Conservation (phyloP, 2,113 vertebrate species). For the Actenoides lindsayi region DNA sequence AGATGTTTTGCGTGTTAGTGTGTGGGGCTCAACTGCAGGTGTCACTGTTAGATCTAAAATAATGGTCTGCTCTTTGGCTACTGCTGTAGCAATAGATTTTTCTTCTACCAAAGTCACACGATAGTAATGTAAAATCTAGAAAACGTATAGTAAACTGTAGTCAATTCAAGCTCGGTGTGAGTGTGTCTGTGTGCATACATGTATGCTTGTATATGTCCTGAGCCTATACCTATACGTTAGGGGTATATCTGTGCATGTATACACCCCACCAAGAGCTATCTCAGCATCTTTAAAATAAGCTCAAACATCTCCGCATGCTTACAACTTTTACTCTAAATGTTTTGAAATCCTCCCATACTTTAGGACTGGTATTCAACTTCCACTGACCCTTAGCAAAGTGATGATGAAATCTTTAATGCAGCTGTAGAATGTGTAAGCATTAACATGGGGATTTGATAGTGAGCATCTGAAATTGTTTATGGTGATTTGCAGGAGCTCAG, state of each 20-base stretch:
- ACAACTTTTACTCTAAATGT: neutral
- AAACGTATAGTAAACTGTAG: neutral
- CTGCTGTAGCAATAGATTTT: neutral
- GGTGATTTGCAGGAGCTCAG: neutral
- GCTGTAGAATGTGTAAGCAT: neutral
- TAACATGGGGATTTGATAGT: neutral
- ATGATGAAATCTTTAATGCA: neutral
- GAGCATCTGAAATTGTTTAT: conserved; percentile 12
- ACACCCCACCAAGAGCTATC: neutral
- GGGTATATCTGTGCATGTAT: neutral
- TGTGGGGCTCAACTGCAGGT: conserved; percentile 70
- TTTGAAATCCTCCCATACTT: neutral
- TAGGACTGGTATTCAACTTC: neutral
- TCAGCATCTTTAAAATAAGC: neutral
- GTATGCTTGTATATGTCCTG: rapidly evolving
- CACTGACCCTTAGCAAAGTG: neutral
- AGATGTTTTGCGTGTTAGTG: neutral
- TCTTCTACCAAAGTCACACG: neutral
- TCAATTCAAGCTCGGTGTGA: neutral
- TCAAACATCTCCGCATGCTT: neutral
- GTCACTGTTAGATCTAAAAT: conserved; percentile 81
- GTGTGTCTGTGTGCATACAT: neutral
- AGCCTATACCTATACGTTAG: neutral
- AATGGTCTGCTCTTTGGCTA: neutral
- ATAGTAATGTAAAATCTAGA: neutral